Evolutionary conservation across 30 jellyfish, hydroid and myxozoan genomes (phyloP), one percentile per base, ranked within the genome.

Genomic region (Hydractinia symbiolongicarpus): DNA sequence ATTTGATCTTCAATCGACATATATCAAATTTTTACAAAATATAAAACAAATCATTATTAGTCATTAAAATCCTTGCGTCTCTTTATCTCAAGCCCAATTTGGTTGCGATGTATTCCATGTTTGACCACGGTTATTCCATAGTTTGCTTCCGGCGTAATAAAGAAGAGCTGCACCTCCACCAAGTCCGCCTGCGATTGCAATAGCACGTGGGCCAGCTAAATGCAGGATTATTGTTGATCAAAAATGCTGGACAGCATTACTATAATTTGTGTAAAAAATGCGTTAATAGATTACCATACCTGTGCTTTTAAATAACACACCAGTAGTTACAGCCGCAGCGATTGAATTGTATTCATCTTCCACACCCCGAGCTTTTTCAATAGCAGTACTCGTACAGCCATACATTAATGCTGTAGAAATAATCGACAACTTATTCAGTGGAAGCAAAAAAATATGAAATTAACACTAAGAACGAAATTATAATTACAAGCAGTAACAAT

Each of bases 41-140:
- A 30, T 30, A 30, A 30, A 30, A 30, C 44, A 30, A 30, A 30
- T n/a, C n/a, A n/a, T n/a, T n/a, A n/a, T 30, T 30, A 30, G 44
- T 30, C 44, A 30, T 30, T 30, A 30, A 30, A 30, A 30, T 30
- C 44, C 44, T 30, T 30, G 44, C 44, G 44, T 30, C 44, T 30
- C 44, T 58, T 58, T 11, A 58, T 76, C 69, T 73, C 75, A 91
- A 77, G 98, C 98, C 98, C 98, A 91, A 81, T 87, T 91, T 9
- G 98, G 98, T 67, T 90, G 83, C 4, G 98, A 91, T 20, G 95
- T 76, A 13, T 91, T 81, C 94, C 90, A 86, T 4, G 98, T 91
- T 67, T 91, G 96, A 51, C 98, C 98, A 54, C 96, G 91, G 76
- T 84, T 82, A 82, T 91, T 91, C 98, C 98, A 91, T 5, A 91